Evolutionary conservation across 2,797 vertebrate species (phyloP), one percentile per base, ranked within the genome.

Genomic region (Anisognathus igniventris): DNA sequence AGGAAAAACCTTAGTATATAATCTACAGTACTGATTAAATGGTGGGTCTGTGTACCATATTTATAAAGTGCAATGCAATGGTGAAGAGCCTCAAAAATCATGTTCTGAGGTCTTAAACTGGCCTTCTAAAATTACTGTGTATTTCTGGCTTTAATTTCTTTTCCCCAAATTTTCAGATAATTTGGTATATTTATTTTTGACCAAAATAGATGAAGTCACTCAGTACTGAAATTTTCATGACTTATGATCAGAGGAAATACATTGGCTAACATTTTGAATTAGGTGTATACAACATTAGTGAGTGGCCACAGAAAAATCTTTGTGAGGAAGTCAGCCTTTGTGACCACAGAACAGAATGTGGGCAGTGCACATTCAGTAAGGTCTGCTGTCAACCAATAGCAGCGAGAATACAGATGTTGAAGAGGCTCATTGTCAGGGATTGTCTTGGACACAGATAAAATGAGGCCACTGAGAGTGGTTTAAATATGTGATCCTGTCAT

Each of bases 251-350:
- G 25, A 39, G 25, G 14, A 79, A 86, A 50, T 8, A 61, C 12
- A n/a, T 16, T 84, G 42, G 6, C n/a, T 86, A 57, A 31, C 0
- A 18, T 73, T 90, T 86, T 66, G 6, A 42, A 42, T 54, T 70
- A 42, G 0, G 0, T 16, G 5, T 37, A 27, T 22, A 19, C 4
- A 44, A n/a, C 9, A 48, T n/a, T 33, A 56, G 51, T 25, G 11
- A 74, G 9, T 13, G 27, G 8, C 18, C 37, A 67, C 21, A 65
- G 54, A 64, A 61, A 47, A 78, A 62, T 33, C 1, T 0, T 14
- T 14, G 7, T 25, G 15, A 14, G 14, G 16, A 62, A 47, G 7
- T 67, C n/a, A 58, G 6, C 4, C 9, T 58, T 77, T 80, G 35
- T 31, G 23, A 56, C 16, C 27, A 72, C 21, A 54, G 58, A 53